phyloP scores from a whole-genome alignment of 2,113 vertebrate species.

The Mionectes macconnelli region DNA sequence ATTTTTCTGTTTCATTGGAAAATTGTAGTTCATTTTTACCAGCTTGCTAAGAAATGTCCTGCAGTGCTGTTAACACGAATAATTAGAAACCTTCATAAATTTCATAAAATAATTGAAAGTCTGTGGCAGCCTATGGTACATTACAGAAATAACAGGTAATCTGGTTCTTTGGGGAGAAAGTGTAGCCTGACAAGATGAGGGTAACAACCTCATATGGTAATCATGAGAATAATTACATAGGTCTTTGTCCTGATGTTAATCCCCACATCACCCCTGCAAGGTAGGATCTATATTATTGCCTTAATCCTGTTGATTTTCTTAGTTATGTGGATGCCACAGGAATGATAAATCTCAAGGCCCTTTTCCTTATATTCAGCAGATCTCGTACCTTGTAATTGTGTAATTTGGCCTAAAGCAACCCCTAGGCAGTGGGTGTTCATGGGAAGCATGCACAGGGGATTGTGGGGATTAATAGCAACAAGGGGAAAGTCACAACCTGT shows the following conservation, averaged over 20 bases:
- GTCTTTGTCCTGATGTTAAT: constrained; percentile 36
- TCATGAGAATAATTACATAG: not conserved
- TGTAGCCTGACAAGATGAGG: not conserved
- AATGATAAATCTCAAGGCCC: constrained; percentile 12
- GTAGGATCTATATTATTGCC: constrained; percentile 31
- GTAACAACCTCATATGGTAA: not conserved
- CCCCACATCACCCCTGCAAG: not conserved
- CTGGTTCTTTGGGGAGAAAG: not conserved
- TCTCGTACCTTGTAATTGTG: not conserved
- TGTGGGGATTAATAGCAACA: not conserved
- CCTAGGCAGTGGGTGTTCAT: not conserved
- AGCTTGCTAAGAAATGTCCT: not conserved
- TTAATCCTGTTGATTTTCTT: constrained; percentile 49
- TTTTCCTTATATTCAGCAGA: constrained; percentile 35
- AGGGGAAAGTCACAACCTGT: constrained; percentile 40
- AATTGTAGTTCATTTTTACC: not conserved
- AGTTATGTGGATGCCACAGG: not conserved
- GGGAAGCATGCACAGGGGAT: not conserved
- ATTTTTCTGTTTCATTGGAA: not conserved
- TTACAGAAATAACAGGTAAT: not conserved
- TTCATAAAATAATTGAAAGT: not conserved
- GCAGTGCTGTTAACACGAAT: not conserved
- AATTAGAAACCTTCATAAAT: not conserved
- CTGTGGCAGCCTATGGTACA: not conserved
- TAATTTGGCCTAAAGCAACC: constrained; percentile 8